Conservation (phyloP, 2,113 vertebrate genomes). For the Motacilla tschutschensis region DNA sequence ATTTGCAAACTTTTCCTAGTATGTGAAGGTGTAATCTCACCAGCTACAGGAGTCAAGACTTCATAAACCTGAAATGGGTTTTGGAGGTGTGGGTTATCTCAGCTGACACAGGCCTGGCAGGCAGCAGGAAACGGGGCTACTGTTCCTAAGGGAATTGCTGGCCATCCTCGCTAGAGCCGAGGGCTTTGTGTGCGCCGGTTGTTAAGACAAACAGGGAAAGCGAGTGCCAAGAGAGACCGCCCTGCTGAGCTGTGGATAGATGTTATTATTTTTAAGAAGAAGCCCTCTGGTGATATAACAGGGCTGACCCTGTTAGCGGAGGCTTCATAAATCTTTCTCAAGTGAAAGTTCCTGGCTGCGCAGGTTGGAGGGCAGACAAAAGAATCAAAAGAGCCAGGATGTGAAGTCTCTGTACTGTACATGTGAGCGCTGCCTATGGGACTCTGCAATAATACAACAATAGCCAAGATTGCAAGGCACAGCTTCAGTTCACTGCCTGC, state of each 20-base stretch:
- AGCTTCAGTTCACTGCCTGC: constrained; percentile 71
- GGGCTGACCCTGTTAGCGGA: constrained; percentile 77
- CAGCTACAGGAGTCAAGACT: background rate
- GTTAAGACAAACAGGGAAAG: constrained; percentile 84
- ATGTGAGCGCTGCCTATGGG: constrained; percentile 78
- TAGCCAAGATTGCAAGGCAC: constrained; percentile 74
- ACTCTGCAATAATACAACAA: constrained; percentile 88
- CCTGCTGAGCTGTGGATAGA: constrained; percentile 76
- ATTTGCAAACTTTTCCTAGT: background rate
- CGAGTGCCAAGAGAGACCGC: constrained; percentile 71
- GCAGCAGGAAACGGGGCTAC: constrained; percentile 58
- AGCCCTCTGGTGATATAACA: constrained; percentile 83
- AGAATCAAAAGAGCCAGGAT: constrained; percentile 88
- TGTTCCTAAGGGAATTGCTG: constrained; percentile 56
- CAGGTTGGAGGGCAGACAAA: constrained; percentile 87
- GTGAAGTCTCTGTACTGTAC: constrained; percentile 77
- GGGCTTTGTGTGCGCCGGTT: constrained; percentile 67
- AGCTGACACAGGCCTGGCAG: constrained; percentile 50
- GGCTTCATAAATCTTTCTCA: constrained; percentile 91
- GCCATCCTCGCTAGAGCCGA: background rate
- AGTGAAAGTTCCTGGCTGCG: constrained; percentile 85
- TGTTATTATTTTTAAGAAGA: constrained; percentile 90
- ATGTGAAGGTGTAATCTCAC: background rate
- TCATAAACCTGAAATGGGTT: constrained; percentile 2
- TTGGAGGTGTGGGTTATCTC: constrained; percentile 46